These are phyloP conservation scores for Aegotheles bennettii DNA, from an alignment of 2,113 vertebrate species.

Conservation along the genomic window DNA sequence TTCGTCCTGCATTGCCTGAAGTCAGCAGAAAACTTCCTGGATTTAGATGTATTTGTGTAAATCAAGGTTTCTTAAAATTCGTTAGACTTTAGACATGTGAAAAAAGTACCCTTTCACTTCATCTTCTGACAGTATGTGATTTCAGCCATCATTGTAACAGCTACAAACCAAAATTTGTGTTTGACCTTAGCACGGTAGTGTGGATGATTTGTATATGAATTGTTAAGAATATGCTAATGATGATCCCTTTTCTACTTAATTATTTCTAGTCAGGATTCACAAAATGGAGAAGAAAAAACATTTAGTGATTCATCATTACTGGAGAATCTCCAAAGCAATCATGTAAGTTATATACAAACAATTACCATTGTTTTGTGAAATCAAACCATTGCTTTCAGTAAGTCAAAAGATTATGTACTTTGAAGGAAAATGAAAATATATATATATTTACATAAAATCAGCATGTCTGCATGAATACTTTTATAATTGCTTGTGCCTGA, in stretches of 20 bases:
- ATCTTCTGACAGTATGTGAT: not conserved
- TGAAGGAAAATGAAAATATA: not conserved
- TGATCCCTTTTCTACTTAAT: not conserved
- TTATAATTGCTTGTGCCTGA: not conserved
- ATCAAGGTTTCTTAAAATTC: not conserved
- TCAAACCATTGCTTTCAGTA: not conserved
- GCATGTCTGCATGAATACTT: not conserved
- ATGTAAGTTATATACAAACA: conserved; percentile 81
- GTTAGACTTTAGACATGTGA: not conserved
- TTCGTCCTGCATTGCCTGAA: not conserved
- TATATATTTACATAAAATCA: not conserved
- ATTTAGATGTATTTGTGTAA: not conserved
- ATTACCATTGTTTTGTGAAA: not conserved
- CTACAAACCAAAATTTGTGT: not conserved
- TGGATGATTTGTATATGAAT: not conserved
- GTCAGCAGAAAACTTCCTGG: not conserved
- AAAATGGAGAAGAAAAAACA: conserved; percentile 82
- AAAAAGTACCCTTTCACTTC: not conserved
- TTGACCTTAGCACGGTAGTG: not conserved
- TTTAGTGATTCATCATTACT: conserved; percentile 91
- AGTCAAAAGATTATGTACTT: not conserved
- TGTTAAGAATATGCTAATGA: not conserved
- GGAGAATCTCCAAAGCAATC: conserved; percentile 96
- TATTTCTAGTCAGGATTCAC: conserved; percentile 81
- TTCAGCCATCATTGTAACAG: not conserved